A percentile compares a stretch with the other conserved stretches of the same genome.
Conservation (phyloP, 1,140 invertebrate genomes). For the Platorchestia sp. region DNA sequence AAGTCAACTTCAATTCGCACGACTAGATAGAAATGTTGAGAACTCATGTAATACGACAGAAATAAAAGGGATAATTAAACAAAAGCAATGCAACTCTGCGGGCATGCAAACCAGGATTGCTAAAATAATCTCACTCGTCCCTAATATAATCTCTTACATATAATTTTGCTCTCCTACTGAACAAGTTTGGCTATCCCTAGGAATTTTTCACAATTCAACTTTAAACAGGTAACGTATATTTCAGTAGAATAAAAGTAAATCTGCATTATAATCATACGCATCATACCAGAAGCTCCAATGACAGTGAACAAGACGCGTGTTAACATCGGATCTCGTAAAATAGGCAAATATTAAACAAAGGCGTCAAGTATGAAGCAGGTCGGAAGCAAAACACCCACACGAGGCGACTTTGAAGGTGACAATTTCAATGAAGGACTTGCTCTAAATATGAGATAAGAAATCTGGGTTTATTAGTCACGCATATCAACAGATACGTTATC, state of each 20-base stretch:
- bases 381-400: background rate
- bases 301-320: background rate
- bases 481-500: background rate
- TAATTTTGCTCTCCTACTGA: background rate
- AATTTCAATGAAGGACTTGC: background rate
- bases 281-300: background rate
- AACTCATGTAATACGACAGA: background rate
- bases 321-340: background rate
- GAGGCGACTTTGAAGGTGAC: background rate
- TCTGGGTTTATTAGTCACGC: background rate
- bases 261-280: background rate
- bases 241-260: background rate
- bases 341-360: background rate
- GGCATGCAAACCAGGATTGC: no score
- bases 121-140: no score
- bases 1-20: background rate
- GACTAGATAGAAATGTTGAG: background rate
- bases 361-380: background rate
- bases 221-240: background rate
- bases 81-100: background rate
- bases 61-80: background rate
- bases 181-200: background rate
- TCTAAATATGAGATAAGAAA: background rate
- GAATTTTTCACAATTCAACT: background rate
- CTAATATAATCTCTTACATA: no score